Conservation (phyloP, 2,888 invertebrate genomes). For the Ypsolopha sequella region DNA sequence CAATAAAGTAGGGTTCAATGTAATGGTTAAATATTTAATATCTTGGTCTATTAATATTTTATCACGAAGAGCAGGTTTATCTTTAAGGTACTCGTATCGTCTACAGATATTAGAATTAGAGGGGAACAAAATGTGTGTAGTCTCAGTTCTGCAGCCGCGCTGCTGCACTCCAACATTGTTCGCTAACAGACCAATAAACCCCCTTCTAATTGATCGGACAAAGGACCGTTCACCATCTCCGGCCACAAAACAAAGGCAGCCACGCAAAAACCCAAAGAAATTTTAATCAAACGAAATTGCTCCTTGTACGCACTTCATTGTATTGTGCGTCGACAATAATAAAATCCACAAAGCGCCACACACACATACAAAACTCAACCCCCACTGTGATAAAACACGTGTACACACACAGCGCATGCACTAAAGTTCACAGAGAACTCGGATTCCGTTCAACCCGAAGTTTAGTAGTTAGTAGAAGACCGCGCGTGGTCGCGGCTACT, state of each 20-base stretch:
- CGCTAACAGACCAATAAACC: conserved; percentile 27
- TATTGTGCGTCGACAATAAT: conserved; percentile 54
- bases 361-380: conserved; percentile 19
- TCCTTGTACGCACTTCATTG: conserved; percentile 45
- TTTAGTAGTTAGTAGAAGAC: conserved; percentile 29
- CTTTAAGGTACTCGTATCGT: too few species aligned
- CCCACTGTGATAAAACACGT: not conserved
- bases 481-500: conserved; percentile 51
- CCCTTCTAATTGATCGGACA: conserved; percentile 29
- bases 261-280: conserved; percentile 38
- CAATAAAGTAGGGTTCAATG: too few species aligned
- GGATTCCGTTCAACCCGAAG: conserved; percentile 37
- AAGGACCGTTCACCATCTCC: conserved; percentile 37
- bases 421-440: conserved; percentile 29
- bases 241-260: conserved; percentile 33
- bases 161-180: not conserved
- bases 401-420: conserved; percentile 30
- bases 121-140: too few species aligned
- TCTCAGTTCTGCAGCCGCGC: not conserved
- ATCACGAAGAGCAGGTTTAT: too few species aligned
- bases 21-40: too few species aligned
- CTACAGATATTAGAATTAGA: too few species aligned
- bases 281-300: conserved; percentile 44
- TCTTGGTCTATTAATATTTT: too few species aligned
- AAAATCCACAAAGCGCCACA: conserved; percentile 42